A percentile compares a stretch with the other conserved stretches of the same genome.
Evolutionary conservation across 2,113 vertebrate species (phyloP).

Genomic region (Gambusia affinis): DNA sequence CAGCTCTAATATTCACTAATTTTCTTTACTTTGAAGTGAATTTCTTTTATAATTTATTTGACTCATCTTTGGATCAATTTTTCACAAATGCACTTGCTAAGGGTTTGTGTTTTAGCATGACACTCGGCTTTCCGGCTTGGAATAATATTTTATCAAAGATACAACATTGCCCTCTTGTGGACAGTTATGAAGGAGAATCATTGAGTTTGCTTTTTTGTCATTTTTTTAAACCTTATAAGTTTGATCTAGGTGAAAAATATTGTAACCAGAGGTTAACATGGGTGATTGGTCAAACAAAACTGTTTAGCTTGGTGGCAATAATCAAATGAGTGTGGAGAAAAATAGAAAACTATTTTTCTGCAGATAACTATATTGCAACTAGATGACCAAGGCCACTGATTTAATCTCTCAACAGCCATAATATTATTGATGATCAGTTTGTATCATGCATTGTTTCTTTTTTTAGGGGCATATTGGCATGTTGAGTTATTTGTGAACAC

Average conservation of each 20-base stretch:
- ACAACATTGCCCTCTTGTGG: slow-evolving; percentile 64
- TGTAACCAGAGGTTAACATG: neutral
- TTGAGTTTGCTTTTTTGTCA: neutral
- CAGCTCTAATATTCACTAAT: neutral
- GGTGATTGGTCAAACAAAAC: neutral
- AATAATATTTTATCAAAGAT: neutral
- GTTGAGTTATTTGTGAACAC: too few relatives aligned
- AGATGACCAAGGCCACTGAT: too few relatives aligned
- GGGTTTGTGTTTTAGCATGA: neutral
- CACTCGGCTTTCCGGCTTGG: neutral
- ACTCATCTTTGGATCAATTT: slow-evolving; percentile 7
- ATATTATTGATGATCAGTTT: neutral
- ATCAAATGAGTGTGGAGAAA: too few relatives aligned
- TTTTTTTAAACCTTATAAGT: neutral
- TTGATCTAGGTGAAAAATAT: neutral
- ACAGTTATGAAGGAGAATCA: neutral
- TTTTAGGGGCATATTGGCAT: too few relatives aligned
- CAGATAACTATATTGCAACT: too few relatives aligned
- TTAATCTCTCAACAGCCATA: neutral
- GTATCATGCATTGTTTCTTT: neutral
- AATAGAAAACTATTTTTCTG: too few relatives aligned
- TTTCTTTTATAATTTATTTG: neutral
- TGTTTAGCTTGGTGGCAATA: neutral
- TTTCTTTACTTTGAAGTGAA: neutral
- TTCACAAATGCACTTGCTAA: slow-evolving; percentile 13